Conservation (phyloP, 1,140 invertebrate genomes). For the Brachionus rotundiformis region DNA sequence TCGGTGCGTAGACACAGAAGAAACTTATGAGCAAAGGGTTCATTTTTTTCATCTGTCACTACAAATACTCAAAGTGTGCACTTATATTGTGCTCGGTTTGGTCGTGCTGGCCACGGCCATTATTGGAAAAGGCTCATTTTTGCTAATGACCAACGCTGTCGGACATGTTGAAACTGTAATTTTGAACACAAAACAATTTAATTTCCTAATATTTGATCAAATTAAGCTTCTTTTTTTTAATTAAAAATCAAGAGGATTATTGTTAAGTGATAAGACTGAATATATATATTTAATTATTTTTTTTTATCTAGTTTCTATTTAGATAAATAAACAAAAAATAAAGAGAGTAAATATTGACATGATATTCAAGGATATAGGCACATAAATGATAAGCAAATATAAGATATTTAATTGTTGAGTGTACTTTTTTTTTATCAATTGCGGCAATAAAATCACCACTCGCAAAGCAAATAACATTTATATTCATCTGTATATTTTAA, state of each 20-base stretch:
- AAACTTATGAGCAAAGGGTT: constrained; percentile 51
- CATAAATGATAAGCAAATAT: background rate
- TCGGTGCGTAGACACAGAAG: constrained; percentile 23
- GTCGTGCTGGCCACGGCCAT: constrained; percentile 60
- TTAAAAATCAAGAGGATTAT: no score
- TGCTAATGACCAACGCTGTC: constrained; percentile 61
- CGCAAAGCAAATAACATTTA: no score
- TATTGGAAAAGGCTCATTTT: constrained; percentile 59
- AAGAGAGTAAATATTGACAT: background rate
- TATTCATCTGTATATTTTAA: no score
- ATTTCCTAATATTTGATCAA: no score
- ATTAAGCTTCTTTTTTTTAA: no score
- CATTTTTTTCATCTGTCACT: constrained; percentile 53
- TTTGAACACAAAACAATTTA: background rate
- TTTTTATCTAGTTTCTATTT: background rate
- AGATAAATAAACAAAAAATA: background rate
- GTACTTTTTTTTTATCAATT: background rate
- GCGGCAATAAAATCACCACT: no score
- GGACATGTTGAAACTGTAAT: constrained; percentile 46
- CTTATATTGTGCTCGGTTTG: constrained; percentile 61
- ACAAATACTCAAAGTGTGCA: constrained; percentile 57
- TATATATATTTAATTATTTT: no score
- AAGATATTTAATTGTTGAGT: background rate
- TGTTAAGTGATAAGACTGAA: no score
- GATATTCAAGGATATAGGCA: background rate